phyloP scores from a whole-genome alignment of 2,113 vertebrate genomes.

The Mixornis gularis region DNA sequence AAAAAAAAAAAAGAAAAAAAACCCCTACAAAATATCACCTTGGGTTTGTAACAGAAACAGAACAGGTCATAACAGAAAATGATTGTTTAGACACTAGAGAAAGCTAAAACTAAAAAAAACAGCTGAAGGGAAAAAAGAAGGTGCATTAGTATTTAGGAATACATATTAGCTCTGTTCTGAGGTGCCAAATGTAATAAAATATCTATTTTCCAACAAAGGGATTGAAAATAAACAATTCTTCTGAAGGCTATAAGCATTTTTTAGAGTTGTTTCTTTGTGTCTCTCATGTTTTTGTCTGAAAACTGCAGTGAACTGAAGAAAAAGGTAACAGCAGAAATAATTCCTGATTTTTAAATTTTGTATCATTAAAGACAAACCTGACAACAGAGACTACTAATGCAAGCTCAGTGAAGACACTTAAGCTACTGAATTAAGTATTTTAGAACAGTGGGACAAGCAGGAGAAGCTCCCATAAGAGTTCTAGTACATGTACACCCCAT shows the following conservation, averaged over 20 bases:
- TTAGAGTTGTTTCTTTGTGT: not conserved
- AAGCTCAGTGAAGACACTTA: not conserved
- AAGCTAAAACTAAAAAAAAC: not conserved
- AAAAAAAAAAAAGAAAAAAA: not conserved
- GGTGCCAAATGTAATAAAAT: constrained; percentile 11
- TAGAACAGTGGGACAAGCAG: not conserved
- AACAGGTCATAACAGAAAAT: not conserved
- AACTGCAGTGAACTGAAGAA: not conserved
- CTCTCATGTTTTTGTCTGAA: not conserved
- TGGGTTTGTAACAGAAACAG: not conserved
- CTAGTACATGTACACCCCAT: not conserved
- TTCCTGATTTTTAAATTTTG: not conserved
- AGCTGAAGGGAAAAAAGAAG: not conserved
- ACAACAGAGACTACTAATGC: not conserved
- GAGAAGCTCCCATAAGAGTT: not conserved
- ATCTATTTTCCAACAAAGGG: not conserved
- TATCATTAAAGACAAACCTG: not conserved
- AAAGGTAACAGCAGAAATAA: not conserved
- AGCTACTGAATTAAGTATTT: not conserved
- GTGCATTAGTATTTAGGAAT: not conserved
- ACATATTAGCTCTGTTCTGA: not conserved
- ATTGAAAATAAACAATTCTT: not conserved
- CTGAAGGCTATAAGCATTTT: not conserved
- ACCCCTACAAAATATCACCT: not conserved
- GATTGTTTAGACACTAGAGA: not conserved